These are phyloP conservation scores for Tylochromis polylepis DNA, from an alignment of 2,113 vertebrate species.

Conservation along the genomic window DNA sequence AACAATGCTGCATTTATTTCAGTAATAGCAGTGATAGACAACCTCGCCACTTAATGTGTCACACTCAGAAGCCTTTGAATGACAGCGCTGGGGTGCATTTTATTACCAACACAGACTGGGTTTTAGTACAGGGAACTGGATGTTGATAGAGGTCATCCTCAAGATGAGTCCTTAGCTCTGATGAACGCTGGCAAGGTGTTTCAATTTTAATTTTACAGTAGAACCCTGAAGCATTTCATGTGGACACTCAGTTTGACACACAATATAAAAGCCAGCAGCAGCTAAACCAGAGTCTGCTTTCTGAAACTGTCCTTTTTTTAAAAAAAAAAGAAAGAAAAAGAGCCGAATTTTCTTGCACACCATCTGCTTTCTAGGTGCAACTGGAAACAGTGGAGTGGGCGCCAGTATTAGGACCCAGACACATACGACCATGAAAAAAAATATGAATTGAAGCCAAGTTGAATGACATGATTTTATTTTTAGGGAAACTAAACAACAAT, in stretches of 20 bases:
- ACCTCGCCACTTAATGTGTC: background rate
- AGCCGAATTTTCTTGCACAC: background rate
- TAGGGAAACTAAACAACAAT: background rate
- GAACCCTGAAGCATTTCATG: background rate
- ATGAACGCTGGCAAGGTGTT: background rate
- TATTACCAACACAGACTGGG: background rate
- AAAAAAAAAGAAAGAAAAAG: background rate
- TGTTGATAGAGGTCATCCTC: background rate
- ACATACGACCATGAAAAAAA: background rate
- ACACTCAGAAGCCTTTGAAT: background rate
- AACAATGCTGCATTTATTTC: background rate
- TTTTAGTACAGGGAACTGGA: background rate
- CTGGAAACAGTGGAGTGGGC: background rate
- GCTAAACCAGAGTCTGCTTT: background rate
- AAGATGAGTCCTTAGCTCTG: background rate
- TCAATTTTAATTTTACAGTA: background rate
- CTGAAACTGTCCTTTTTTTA: rapidly evolving
- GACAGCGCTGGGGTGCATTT: background rate
- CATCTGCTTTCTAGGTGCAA: background rate
- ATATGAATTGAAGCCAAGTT: background rate
- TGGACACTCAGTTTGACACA: background rate
- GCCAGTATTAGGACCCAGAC: background rate
- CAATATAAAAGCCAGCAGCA: background rate
- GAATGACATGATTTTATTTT: background rate
- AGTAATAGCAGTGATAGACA: background rate